Evolutionary conservation across 1,140 invertebrate species (phyloP).

Genomic region (Penaeus chinensis): DNA sequence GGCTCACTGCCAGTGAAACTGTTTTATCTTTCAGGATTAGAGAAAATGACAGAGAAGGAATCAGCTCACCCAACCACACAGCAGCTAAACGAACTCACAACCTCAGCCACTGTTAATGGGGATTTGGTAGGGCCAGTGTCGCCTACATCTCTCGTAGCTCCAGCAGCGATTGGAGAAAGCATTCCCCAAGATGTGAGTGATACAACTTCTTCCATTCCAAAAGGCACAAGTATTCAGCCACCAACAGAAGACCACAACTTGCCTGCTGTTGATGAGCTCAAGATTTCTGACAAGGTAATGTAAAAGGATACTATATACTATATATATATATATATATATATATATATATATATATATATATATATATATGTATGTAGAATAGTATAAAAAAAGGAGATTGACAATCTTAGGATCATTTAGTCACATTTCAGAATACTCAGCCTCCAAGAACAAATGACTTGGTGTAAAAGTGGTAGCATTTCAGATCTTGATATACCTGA

Average conservation of each 20-base stretch:
- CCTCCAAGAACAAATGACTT: no score
- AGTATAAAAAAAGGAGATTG: no score
- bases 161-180: constrained; percentile 15
- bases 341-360: no score
- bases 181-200: neutral
- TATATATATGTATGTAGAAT: no score
- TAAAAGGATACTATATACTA: no score
- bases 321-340: no score
- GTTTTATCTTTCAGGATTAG: constrained; percentile 75
- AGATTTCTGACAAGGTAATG: constrained; percentile 40
- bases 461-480: no score
- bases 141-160: constrained; percentile 19
- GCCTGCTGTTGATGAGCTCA: constrained; percentile 3
- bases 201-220: constrained; percentile 30
- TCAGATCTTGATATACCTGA: no score
- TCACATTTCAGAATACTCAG: no score
- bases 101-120: constrained; percentile 64
- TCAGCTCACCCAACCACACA: constrained; percentile 80
- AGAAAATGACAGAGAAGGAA: constrained; percentile 95
- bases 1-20: neutral
- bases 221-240: constrained; percentile 50
- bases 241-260: constrained; percentile 31
- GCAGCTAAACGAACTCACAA: constrained; percentile 47
- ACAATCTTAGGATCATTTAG: no score
- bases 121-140: constrained; percentile 44